Conservation (phyloP, 2,797 vertebrate species). For the Eulemur coronatus region DNA sequence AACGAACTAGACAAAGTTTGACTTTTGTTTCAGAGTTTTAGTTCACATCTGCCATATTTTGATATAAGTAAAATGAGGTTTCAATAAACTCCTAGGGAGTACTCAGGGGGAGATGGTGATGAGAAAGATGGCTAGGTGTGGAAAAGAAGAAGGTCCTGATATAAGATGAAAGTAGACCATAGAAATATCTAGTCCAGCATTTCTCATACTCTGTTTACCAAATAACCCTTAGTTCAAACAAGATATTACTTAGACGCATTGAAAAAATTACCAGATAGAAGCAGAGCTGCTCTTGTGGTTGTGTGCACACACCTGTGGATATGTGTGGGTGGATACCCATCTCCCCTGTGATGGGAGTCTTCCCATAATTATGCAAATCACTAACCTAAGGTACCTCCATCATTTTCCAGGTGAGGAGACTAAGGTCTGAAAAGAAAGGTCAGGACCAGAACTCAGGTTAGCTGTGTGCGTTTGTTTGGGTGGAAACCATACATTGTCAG, state of each 20-base stretch:
- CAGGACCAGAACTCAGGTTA: not conserved
- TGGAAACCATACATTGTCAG: not conserved
- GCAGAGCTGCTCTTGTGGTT: not conserved
- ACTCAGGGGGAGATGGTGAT: not conserved
- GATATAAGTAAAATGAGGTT: not conserved
- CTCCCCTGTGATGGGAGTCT: not conserved
- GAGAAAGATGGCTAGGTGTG: not conserved
- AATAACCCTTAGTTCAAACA: not conserved
- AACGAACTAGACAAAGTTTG: not conserved
- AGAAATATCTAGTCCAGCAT: not conserved
- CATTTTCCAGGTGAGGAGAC: not conserved
- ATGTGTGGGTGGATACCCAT: not conserved
- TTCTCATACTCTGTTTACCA: not conserved
- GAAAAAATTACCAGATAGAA: not conserved
- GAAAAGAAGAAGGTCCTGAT: not conserved
- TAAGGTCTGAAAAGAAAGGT: not conserved
- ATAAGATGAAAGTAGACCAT: not conserved
- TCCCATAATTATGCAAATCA: not conserved
- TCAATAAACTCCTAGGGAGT: not conserved
- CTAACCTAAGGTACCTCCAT: not conserved
- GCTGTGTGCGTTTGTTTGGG: not conserved
- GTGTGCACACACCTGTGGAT: accelerated
- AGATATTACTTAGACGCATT: not conserved
- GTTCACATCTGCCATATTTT: not conserved
- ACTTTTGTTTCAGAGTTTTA: not conserved